These are phyloP conservation scores for Emydura subglobosa DNA, from an alignment of 2,113 vertebrate species.

Conservation along the genomic window DNA sequence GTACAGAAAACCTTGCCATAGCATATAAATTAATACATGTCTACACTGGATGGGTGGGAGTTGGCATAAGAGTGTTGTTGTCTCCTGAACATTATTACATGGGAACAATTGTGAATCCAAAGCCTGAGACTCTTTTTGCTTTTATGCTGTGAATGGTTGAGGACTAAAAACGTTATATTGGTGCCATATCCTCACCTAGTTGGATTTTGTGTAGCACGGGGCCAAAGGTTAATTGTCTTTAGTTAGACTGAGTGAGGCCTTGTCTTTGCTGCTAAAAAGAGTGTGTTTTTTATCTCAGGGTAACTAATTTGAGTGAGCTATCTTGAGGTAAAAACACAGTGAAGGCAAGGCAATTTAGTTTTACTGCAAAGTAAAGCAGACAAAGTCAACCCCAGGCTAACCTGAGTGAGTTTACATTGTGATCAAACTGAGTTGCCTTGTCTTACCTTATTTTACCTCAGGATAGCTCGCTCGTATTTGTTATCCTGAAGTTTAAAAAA, in stretches of 20 bases:
- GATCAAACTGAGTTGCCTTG: neutral
- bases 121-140: neutral
- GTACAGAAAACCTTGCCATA: constrained; percentile 59
- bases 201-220: neutral
- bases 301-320: neutral
- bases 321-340: neutral
- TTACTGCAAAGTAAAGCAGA: neutral
- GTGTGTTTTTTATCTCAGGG: neutral
- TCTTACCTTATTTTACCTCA: neutral
- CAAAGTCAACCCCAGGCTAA: neutral
- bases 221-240: neutral
- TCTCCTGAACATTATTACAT: neutral
- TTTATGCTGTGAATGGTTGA: neutral
- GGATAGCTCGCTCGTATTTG: neutral
- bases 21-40: neutral
- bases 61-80: neutral
- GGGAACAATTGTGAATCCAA: neutral
- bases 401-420: fast-evolving
- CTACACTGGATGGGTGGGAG: neutral
- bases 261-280: neutral
- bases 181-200: neutral
- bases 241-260: neutral
- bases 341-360: neutral
- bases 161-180: neutral
- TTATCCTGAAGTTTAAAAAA: neutral